These are phyloP conservation scores for Solenodon paradoxus DNA, from an alignment of 2,113 vertebrate genomes.

Conservation along the genomic window DNA sequence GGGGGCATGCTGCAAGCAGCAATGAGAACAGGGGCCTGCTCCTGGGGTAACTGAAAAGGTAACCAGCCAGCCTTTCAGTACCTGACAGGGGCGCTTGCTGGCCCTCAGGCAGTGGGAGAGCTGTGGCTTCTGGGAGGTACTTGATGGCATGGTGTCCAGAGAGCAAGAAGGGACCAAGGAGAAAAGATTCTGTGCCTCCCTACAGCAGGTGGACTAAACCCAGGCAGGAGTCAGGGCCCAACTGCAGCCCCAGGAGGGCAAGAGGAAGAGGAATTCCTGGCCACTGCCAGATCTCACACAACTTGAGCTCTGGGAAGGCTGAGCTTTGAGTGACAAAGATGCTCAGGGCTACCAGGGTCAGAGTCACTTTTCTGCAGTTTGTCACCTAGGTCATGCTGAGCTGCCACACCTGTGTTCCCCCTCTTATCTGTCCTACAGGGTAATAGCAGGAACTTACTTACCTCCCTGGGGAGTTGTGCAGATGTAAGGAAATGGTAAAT, in stretches of 20 bases:
- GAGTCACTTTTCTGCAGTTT: too few species aligned
- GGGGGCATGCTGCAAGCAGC: not conserved
- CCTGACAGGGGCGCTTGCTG: not conserved
- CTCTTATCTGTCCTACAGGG: not conserved
- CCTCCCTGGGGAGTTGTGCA: accelerated
- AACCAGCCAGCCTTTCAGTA: not conserved
- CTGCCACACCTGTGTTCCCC: not conserved
- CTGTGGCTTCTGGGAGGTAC: not conserved
- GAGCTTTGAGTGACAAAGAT: not conserved
- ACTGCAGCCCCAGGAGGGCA: not conserved
- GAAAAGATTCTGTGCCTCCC: not conserved
- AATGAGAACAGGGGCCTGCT: not conserved
- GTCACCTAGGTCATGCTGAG: not conserved
- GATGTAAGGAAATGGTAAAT: not conserved
- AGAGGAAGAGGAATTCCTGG: not conserved
- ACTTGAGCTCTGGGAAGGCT: not conserved
- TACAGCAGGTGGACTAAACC: not conserved
- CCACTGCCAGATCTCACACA: not conserved
- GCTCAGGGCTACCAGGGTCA: not conserved
- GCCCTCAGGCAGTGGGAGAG: not conserved
- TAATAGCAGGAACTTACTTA: too few species aligned
- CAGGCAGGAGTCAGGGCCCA: not conserved
- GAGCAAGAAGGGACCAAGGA: not conserved
- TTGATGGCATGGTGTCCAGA: not conserved
- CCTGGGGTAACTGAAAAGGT: not conserved